Conservation (phyloP, 2,113 vertebrate genomes). For the Agelaius phoeniceus region DNA sequence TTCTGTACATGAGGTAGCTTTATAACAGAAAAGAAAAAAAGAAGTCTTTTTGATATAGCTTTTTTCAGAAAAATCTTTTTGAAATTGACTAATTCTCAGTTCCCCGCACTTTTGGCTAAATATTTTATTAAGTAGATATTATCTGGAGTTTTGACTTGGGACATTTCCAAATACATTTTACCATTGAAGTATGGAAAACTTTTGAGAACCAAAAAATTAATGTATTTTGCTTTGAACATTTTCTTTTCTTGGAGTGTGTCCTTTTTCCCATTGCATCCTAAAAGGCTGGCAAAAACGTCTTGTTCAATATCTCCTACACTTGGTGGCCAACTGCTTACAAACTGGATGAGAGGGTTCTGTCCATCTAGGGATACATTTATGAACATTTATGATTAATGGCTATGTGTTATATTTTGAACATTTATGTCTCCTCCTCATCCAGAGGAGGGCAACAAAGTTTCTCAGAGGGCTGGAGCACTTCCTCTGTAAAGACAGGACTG, state of each 20-base stretch:
- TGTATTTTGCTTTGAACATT: not conserved
- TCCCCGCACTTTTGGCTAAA: not conserved
- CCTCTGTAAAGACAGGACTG: not conserved
- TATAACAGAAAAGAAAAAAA: fast-evolving
- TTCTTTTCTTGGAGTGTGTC: not conserved
- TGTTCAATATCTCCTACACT: not conserved
- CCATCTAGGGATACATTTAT: not conserved
- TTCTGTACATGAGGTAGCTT: not conserved
- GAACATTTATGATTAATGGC: not conserved
- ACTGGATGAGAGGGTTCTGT: not conserved
- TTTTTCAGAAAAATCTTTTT: not conserved
- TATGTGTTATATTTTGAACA: not conserved
- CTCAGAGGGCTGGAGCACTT: not conserved
- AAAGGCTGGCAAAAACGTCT: slow-evolving; percentile 11
- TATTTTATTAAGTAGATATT: not conserved
- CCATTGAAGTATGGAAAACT: not conserved
- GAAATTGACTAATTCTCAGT: not conserved
- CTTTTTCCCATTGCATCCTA: not conserved
- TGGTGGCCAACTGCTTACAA: not conserved
- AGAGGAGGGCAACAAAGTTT: not conserved
- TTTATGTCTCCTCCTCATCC: not conserved
- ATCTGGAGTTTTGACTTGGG: not conserved
- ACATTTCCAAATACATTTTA: not conserved
- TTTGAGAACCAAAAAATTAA: not conserved
- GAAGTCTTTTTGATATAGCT: not conserved